These are phyloP conservation scores for Presbytis comata DNA, from an alignment of 2,797 vertebrate genomes.

Conservation along the genomic window DNA sequence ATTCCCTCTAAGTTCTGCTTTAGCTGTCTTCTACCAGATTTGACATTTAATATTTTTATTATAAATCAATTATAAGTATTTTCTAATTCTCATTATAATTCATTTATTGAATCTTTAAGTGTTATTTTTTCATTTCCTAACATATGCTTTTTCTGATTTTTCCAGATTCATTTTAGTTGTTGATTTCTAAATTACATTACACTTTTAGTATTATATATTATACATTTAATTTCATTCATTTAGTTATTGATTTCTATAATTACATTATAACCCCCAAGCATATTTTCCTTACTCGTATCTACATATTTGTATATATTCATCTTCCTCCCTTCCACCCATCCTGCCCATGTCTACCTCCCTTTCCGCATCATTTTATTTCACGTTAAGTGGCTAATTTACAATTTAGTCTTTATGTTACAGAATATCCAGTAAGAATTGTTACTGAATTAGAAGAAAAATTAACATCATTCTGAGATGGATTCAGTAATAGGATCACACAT, in stretches of 20 bases:
- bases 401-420: background rate
- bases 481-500: background rate
- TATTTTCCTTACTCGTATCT: background rate
- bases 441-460: background rate
- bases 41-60: constrained; percentile 27
- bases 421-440: background rate
- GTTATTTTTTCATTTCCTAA: background rate
- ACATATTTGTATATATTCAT: background rate
- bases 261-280: background rate
- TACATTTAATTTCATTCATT: background rate
- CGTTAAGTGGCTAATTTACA: background rate
- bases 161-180: background rate
- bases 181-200: constrained; percentile 9
- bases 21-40: background rate
- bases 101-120: background rate
- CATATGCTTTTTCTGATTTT: background rate
- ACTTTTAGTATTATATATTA: background rate
- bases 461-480: background rate
- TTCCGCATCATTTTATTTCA: background rate
- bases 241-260: constrained; percentile 1
- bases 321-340: background rate
- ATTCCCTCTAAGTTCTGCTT: background rate
- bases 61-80: background rate
- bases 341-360: background rate
- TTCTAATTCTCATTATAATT: background rate